Evolutionary conservation across 2,888 invertebrate genomes (phyloP).

Genomic region (Hofmannophila pseudospretella): DNA sequence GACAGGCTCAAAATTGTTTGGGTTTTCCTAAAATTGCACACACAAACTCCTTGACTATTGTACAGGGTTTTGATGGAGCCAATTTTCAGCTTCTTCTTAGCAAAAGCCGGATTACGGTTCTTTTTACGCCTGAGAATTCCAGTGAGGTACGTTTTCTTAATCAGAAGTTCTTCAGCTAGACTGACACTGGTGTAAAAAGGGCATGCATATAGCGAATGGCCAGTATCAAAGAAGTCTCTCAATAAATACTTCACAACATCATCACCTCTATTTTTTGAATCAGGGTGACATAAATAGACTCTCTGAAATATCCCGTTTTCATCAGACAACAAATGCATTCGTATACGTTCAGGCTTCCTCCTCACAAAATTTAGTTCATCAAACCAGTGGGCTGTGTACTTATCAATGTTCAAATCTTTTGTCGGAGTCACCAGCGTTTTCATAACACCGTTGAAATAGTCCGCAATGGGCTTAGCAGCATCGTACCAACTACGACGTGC

Average conservation of each 20-base stretch:
- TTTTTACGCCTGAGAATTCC: constrained; percentile 4
- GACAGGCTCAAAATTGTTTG: neutral
- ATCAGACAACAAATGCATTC: constrained; percentile 5
- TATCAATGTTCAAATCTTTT: constrained; percentile 4
- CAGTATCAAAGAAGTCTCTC: constrained; percentile 1
- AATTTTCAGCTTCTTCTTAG: constrained; percentile 1
- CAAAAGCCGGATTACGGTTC: neutral
- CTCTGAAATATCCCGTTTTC: constrained; percentile 1
- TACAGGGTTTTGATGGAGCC: neutral
- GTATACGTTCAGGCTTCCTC: constrained; percentile 2
- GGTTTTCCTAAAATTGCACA: neutral
- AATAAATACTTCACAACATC: neutral
- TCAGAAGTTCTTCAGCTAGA: constrained; percentile 1
- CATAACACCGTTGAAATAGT: constrained; percentile 1
- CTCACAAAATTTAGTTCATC: constrained; percentile 1
- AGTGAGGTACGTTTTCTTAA: constrained; percentile 1
- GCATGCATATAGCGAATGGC: constrained; percentile 4
- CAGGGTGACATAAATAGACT: constrained; percentile 4
- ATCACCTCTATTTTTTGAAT: constrained; percentile 3
- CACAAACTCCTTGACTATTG: constrained; percentile 4
- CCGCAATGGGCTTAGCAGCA: constrained; percentile 2
- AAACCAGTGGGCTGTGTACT: constrained; percentile 4
- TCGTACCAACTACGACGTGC: constrained; percentile 3
- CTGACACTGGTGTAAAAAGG: constrained; percentile 3
- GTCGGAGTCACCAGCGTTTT: neutral